A percentile compares a stretch with the other conserved stretches of the same genome.
Conservation (phyloP, 2,797 vertebrate genomes). For the Masticophis lateralis region DNA sequence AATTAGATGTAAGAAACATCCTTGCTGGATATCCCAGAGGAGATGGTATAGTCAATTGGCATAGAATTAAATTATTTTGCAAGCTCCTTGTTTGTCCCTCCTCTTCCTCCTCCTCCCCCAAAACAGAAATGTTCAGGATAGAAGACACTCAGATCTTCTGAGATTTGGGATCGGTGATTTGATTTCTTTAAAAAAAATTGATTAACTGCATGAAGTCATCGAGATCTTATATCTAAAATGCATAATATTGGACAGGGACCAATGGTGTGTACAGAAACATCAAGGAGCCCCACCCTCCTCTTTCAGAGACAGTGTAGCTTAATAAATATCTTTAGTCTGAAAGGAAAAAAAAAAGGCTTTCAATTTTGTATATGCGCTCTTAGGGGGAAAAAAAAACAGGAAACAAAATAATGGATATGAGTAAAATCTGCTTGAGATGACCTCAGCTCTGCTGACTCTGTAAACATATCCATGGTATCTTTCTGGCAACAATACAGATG, state of each 20-base stretch:
- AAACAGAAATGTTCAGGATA: slow-evolving; percentile 3
- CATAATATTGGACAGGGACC: slow-evolving; percentile 31
- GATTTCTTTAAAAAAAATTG: slow-evolving; percentile 18
- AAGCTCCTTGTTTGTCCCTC: neutral
- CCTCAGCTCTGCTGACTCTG: neutral
- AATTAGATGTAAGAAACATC: slow-evolving; percentile 14
- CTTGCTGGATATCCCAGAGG: slow-evolving; percentile 11
- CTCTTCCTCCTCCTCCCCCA: neutral
- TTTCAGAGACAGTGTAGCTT: slow-evolving; percentile 58
- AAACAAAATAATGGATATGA: slow-evolving; percentile 24
- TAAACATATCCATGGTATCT: neutral
- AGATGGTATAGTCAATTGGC: neutral
- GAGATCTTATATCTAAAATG: slow-evolving; percentile 26
- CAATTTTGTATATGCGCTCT: slow-evolving; percentile 54
- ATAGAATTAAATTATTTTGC: slow-evolving; percentile 22
- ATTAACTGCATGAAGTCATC: slow-evolving; percentile 20
- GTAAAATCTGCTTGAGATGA: neutral
- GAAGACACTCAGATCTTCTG: neutral
- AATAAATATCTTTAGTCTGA: slow-evolving; percentile 60
- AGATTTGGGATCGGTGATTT: slow-evolving; percentile 28
- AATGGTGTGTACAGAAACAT: slow-evolving; percentile 61
- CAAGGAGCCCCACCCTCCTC: slow-evolving; percentile 57
- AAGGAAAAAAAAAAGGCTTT: slow-evolving; percentile 42
- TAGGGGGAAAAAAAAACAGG: slow-evolving; percentile 41
- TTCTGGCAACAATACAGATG: neutral